These are phyloP conservation scores for Neodontobutis hainanensis DNA, from an alignment of 2,113 vertebrate genomes.

Conservation along the genomic window DNA sequence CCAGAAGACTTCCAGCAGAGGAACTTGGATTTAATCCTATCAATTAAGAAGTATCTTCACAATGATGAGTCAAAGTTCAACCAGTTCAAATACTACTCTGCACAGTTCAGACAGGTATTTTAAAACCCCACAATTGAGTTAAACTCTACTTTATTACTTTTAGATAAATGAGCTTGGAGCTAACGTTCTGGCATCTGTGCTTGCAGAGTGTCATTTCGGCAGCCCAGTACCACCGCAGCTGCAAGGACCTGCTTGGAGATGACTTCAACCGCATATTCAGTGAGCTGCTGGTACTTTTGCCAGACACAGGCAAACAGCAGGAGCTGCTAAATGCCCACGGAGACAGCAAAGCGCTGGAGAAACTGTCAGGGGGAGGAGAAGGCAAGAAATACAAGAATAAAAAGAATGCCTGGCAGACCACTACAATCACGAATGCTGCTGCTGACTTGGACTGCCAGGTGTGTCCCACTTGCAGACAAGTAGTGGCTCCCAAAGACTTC, in stretches of 20 bases:
- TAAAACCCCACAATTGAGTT: background rate
- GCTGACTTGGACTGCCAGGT: constrained; percentile 88
- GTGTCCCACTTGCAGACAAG: constrained; percentile 93
- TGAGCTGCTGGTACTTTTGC: constrained; percentile 91
- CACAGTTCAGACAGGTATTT: constrained; percentile 95
- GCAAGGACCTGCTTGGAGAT: constrained; percentile 87
- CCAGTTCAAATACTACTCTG: constrained; percentile 92
- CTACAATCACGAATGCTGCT: constrained; percentile 47
- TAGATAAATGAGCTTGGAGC: background rate
- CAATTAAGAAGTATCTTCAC: constrained; percentile 89
- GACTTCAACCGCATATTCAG: constrained; percentile 91
- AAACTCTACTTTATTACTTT: background rate
- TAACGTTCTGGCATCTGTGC: constrained; percentile 1
- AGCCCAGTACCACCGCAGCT: constrained; percentile 88
- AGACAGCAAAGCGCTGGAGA: constrained; percentile 81
- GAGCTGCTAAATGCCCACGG: constrained; percentile 92
- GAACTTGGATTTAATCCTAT: constrained; percentile 93
- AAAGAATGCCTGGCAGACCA: constrained; percentile 85
- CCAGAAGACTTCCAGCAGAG: constrained; percentile 93
- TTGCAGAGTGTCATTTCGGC: constrained; percentile 90
- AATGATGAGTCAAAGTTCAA: constrained; percentile 92
- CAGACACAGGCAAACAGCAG: constrained; percentile 92
- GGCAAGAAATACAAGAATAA: constrained; percentile 86
- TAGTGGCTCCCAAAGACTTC: constrained; percentile 88
- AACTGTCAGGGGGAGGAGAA: constrained; percentile 66